phyloP scores from a whole-genome alignment of 2,113 vertebrate genomes.

The Merops nubicus region DNA sequence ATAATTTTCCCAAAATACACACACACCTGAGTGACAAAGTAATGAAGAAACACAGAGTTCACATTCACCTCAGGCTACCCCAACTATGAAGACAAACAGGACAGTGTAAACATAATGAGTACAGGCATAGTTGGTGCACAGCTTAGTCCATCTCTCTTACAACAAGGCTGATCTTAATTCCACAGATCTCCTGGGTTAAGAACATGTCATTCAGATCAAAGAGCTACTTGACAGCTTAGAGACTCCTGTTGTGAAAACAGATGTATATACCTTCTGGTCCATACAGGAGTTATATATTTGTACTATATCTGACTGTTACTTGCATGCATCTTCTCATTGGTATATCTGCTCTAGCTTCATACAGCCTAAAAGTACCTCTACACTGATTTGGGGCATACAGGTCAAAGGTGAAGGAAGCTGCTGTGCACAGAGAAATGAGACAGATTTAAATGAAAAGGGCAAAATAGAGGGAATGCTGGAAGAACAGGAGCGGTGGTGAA shows the following conservation, averaged over 20 bases:
- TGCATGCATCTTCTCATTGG: neutral
- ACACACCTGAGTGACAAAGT: neutral
- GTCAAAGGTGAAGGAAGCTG: neutral
- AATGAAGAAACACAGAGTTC: neutral
- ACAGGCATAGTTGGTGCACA: neutral
- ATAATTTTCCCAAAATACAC: neutral
- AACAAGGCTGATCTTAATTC: neutral
- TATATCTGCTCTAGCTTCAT: rapidly evolving
- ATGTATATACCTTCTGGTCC: neutral
- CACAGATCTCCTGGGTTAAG: neutral
- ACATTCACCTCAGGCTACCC: neutral
- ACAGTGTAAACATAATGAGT: rapidly evolving
- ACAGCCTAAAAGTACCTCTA: neutral
- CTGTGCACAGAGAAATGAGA: neutral
- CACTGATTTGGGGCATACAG: neutral
- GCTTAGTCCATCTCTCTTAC: neutral
- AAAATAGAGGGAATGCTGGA: neutral
- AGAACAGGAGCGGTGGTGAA: neutral
- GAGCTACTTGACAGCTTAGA: neutral
- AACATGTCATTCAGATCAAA: neutral
- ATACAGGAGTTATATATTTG: neutral
- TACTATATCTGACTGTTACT: neutral
- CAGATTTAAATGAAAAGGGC: neutral
- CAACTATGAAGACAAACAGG: neutral
- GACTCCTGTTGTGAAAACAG: neutral